Base-by-base conservation (phyloP, 92 coral and sea anemone species). In the Siderastrea radians region DNA sequence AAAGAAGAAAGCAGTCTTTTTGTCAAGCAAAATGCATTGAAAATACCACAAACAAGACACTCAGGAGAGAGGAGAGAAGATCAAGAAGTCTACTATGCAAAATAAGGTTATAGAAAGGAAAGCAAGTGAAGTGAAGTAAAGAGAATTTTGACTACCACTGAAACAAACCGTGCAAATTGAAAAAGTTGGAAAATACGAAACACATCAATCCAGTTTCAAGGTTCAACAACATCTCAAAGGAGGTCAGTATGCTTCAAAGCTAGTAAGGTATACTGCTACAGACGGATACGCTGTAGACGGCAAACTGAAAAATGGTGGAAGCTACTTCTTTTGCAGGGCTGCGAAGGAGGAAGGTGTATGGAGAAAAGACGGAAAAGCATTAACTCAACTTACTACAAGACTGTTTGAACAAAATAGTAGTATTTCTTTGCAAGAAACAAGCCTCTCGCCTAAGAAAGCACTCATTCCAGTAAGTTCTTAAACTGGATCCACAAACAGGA, bases 401-500 rank as follows among this genome's bases (percentile, higher is more conserved):
- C 10, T 67, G 53, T 61, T 74, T 43, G 61, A 79, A 64, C 44
- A 63, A 66, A 8, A 91, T 87, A 54, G 91, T 67, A 46, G 83
- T 83, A 73, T 93, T 74, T 26, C 48, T 59, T 69, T 75, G 83
- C 83, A 44, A 79, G 44, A 83, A 82, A 78, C 99, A 98, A 52
- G 98, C 95, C 49, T 95, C 91, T 11, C 92, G 87, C 87, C 85
- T 91, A 15, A 98, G 94, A 68, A 83, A 91, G 69, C 99, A 98
- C 57, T 91, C 90, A 85, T 72, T 98, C 87, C 86, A 82, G 84
- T 95, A 96, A 1, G 95, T 90, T 86, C 92, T 92, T 38, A 88
- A 88, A 79, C 92, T 89, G 14, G 92, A 90, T n/a, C 98, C 99
- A 81, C 99, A 98, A 3, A 96, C 98, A 43, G 93, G 94, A 53